Base-by-base conservation (phyloP, 1,140 invertebrate genomes). In the Bombus superbus region DNA sequence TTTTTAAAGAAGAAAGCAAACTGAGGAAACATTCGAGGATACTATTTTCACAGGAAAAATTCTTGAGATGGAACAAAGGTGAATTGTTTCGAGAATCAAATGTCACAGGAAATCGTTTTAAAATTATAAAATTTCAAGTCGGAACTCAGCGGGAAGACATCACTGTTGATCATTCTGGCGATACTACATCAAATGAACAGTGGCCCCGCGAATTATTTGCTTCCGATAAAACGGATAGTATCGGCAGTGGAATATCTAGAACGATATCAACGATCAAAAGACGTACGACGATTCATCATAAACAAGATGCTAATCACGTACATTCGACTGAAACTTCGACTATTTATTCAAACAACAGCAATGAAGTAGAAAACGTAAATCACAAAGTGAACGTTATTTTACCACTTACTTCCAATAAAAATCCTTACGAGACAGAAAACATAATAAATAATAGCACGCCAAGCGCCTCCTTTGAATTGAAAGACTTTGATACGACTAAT, bases 11-110 rank as follows among this genome's bases (percentile, higher is more conserved):
- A 18, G 8, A 35, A 28, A 47, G 1, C 13, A 18, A 83, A 77
- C 8, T 74, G 4, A 18, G 57, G 8, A 82, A 74, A 75, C 57
- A 64, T 75, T 82, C 44, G 82, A n/a, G 22, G 10, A 81, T 42
- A 53, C 32, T 85, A 42, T 85, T 81, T 80, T 81, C 57, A 35
- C 83, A 85, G 77, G 83, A 81, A 73, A 73, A 35, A 25, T 40
- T 74, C 11, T 35, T 28, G 22, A 81, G 42, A 32, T 40, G 69
- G 53, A 74, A 81, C 10, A 25, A 59, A 47, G 66, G 22, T 42
- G 28, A 81, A 53, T 75, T 40, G 38, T 44, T 57, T 15, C 35
- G 15, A 75, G 59, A 64, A 6, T 69, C 62, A 15, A 69, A 44
- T 69, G 44, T 57, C 6, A 38, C 42, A 28, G 62, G 59, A 44